Evolutionary conservation across 1,140 invertebrate genomes (phyloP), one percentile per base, ranked within the genome.

Genomic region (Pentalonia nigronervosa): DNA sequence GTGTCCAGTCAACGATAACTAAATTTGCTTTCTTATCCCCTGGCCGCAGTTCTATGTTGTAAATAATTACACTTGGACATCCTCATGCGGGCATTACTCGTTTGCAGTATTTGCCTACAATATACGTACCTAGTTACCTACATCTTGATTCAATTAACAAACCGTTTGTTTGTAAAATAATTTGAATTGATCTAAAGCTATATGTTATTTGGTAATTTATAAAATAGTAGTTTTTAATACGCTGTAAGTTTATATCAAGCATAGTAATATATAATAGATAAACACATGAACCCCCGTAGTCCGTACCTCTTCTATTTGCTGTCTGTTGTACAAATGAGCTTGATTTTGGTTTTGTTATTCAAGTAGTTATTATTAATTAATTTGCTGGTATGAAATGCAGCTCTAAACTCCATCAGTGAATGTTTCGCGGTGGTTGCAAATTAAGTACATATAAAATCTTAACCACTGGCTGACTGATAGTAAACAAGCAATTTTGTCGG

Each of bases 1-100:
- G 89, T 60, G 89, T 90, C 56, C 56, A 45, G 89, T 90, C 89
- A 30, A 90, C 53, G 36, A 67, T 90, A 90, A 90, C 89, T 60
- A 60, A 60, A 90, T 90, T 67, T 45, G 11, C 89, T 67, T 6
- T 90, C 36, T 67, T 90, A 45, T n/a, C 89, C 89, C 89, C 30
- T 20, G 47, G 8, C 87, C 17, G 53, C 25, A 25, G 7, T 67
- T 60, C n/a, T 7, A 20, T 41, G 2, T 67, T 41, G 2, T 67
- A 67, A 30, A 67, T 90, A 67, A 67, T 60, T 45, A 60, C 36
- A 36, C 8, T 11, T 36, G 53, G 23, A 9, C 88, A 56, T 90
- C 88, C 88, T 47, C 87, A 4, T n/a, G 11, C 23, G 23, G 50
- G 21, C 34, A 76, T 76, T 14, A 41, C 36, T 89, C 23, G 8